A percentile compares a stretch with the other conserved stretches of the same genome.
Evolutionary conservation across 2,113 vertebrate genomes (phyloP).

Genomic region (Saguinus midas): DNA sequence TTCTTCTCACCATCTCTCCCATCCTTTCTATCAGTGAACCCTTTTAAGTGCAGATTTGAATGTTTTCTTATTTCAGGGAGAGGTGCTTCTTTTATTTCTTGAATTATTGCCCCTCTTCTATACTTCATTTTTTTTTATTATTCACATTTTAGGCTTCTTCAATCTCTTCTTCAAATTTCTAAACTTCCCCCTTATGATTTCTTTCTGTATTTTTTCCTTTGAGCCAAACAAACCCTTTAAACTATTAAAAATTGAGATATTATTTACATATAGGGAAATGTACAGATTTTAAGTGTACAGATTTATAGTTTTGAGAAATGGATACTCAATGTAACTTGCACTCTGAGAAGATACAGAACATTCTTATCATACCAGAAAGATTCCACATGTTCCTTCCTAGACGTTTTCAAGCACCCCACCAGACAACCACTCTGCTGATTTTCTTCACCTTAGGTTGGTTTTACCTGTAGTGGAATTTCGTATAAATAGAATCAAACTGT

Average conservation of each 20-base stretch:
- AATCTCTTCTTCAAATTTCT: neutral
- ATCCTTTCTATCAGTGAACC: neutral
- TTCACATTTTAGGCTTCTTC: neutral
- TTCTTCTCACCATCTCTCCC: neutral
- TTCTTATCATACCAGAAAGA: conserved; percentile 6
- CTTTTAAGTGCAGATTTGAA: conserved; percentile 13
- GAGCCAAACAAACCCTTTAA: neutral
- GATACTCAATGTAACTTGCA: neutral
- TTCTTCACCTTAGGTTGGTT: neutral
- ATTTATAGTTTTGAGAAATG: conserved; percentile 20
- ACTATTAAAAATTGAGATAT: neutral
- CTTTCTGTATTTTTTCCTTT: neutral
- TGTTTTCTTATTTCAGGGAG: neutral
- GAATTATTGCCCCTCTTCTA: neutral
- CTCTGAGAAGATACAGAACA: neutral
- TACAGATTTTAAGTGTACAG: neutral
- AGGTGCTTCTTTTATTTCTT: neutral
- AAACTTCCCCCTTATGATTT: neutral
- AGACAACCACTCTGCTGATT: neutral
- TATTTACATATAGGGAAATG: neutral
- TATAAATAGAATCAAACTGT: neutral
- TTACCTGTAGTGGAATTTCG: neutral
- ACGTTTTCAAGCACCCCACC: neutral
- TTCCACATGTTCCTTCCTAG: neutral
- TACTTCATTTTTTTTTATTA: neutral